Base-by-base conservation (phyloP, 1,140 invertebrate genomes). In the Nasonia vitripennis region DNA sequence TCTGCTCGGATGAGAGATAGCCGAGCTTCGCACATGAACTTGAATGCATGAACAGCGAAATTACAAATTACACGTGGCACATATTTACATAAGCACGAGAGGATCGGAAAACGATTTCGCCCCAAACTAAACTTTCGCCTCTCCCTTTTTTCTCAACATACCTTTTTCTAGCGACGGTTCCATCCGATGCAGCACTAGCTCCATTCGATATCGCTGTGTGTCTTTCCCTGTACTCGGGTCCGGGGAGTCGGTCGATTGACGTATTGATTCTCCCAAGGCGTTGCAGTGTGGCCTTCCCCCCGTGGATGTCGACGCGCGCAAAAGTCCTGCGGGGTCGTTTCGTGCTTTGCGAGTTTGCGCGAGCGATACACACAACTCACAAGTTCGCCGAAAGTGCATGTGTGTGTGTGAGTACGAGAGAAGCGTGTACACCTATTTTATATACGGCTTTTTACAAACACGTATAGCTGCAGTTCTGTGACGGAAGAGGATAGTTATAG, bases 341-440 rank as follows among this genome's bases (percentile, higher is more conserved):
- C 73, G 73, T 75, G 20, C 73, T 71, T 71, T 7, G 68, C 27
- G 12, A 71, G 68, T 34, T 45, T n/a, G 73, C 73, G 73, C 70
- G 12, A 75, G 20, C 37, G 37, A 75, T 75, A 41, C 37, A 75
- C 37, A 17, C 73, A 34, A 17, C 45, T n/a, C 73, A 14, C n/a
- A 75, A 75, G 17, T 75, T 75, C 2, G 4, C 2, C 5, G 11
- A 75, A 45, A 75, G 37, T 41, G 34, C 3, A 4, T 37, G 34
- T 37, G 34, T 37, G 34, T 37, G 34, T 37, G 4, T 37, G 34
- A 37, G 34, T 37, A 37, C 34, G 34, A 5, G 34, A 37, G 34
- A 37, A 37, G 34, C 5, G 23, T 71, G 23, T 71, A 45, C 9
- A 10, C 41, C 41, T 45, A 9, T 45, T 45, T 45, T 45, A 45